Percentiles rank a stretch among this genome's conserved stretches.
Evolutionary conservation across 1,140 invertebrate genomes (phyloP).

Genomic region (Atta cephalotes): DNA sequence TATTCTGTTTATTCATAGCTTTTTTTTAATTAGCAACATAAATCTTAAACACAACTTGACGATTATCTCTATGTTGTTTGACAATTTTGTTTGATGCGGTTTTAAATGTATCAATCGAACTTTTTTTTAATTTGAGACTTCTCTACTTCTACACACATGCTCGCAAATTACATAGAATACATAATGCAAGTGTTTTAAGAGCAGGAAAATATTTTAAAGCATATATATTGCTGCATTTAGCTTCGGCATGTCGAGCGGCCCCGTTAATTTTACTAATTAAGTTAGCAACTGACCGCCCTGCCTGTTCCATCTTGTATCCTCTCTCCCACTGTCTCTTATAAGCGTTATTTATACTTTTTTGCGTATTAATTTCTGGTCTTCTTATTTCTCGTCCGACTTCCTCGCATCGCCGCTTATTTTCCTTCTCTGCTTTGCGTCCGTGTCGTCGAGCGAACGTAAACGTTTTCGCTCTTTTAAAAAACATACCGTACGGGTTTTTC

Average conservation of each 20-base stretch:
- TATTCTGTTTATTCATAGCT: conserved; percentile 4
- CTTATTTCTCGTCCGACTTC: conserved; percentile 67
- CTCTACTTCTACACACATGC: conserved; percentile 42
- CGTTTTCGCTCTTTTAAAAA: conserved; percentile 55
- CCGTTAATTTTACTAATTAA: conserved; percentile 86
- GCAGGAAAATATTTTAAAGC: conserved; percentile 69
- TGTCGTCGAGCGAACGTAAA: conserved; percentile 41
- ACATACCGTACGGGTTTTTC: neutral
- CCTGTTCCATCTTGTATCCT: conserved; percentile 16
- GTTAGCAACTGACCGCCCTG: conserved; percentile 79
- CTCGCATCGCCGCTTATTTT: conserved; percentile 59
- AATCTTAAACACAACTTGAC: neutral
- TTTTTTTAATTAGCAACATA: conserved; percentile 3
- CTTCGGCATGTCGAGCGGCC: conserved; percentile 77
- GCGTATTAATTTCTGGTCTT: conserved; percentile 63
- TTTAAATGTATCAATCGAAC: conserved; percentile 76
- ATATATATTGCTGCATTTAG: conserved; percentile 77
- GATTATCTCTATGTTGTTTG: neutral
- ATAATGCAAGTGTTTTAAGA: conserved; percentile 77
- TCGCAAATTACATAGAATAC: conserved; percentile 66
- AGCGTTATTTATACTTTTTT: conserved; percentile 77
- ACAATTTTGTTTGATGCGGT: neutral
- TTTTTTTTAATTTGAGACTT: conserved; percentile 69
- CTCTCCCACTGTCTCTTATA: conserved; percentile 57
- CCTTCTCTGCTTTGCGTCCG: conserved; percentile 30